These are phyloP conservation scores for Actinia tenebrosa DNA, from an alignment of 64 coral and sea anemone species.

Conservation along the genomic window DNA sequence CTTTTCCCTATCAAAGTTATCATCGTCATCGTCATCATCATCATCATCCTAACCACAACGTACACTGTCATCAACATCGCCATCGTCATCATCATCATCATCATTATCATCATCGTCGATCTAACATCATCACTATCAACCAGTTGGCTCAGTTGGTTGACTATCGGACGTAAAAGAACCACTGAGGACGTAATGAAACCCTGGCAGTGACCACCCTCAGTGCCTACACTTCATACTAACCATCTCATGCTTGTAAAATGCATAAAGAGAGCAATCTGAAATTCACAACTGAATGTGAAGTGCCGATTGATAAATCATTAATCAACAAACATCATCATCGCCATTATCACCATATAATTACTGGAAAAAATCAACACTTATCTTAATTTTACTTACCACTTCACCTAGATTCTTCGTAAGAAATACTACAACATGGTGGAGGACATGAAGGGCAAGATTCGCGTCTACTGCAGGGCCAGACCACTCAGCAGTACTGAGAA, in stretches of 20 bases:
- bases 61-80: not conserved
- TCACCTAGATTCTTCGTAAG: constrained; percentile 85
- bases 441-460: constrained; percentile 99
- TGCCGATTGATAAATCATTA: too few species aligned
- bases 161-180: too few species aligned
- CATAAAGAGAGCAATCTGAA: too few species aligned
- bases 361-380: not conserved
- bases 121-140: too few species aligned
- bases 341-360: not conserved
- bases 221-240: too few species aligned
- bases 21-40: not conserved
- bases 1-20: not conserved
- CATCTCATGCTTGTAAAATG: too few species aligned
- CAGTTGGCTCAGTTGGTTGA: too few species aligned
- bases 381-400: not conserved
- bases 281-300: too few species aligned
- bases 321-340: not conserved
- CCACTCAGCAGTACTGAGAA: constrained; percentile 84
- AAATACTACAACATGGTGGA: constrained; percentile 99
- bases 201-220: too few species aligned
- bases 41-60: not conserved
- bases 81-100: not conserved
- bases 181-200: too few species aligned
- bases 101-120: not conserved
- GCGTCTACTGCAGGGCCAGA: constrained; percentile 89